Percentiles rank a stretch among this genome's conserved stretches.
Evolutionary conservation across 2,888 invertebrate species (phyloP).

Genomic region (Seira sanloemensis): DNA sequence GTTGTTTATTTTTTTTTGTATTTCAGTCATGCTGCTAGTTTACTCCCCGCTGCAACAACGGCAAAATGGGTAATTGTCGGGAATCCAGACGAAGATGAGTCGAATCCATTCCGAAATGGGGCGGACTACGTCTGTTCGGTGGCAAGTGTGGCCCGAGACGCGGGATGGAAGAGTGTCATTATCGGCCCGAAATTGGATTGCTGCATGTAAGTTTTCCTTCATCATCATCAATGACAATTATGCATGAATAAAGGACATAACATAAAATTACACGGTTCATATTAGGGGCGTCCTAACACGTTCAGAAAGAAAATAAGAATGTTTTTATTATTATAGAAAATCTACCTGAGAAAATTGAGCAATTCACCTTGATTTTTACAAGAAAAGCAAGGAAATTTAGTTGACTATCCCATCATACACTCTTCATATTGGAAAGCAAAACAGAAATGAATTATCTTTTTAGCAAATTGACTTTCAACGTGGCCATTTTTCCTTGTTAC

Average conservation of each 20-base stretch:
- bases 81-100: constrained; percentile 67
- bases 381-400: no score
- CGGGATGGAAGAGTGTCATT: constrained; percentile 74
- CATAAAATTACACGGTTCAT: not conserved
- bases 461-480: no score
- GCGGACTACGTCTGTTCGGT: constrained; percentile 71
- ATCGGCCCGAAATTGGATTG: constrained; percentile 73
- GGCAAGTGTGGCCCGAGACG: constrained; percentile 70
- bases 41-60: constrained; percentile 66
- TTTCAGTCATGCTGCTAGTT: constrained; percentile 66
- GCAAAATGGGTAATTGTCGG: constrained; percentile 73
- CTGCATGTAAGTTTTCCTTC: constrained; percentile 74
- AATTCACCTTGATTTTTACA: no score
- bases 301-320: not conserved
- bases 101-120: constrained; percentile 60
- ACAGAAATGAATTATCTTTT: no score
- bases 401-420: no score
- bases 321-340: no score
- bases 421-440: no score
- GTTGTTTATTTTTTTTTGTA: constrained; percentile 45
- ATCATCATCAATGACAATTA: no score
- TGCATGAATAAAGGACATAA: no score
- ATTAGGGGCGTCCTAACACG: not conserved
- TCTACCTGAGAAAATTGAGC: no score
- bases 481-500: no score